Evolutionary conservation across 2,888 invertebrate species (phyloP).

Genomic region (Drosophila lutescens): DNA sequence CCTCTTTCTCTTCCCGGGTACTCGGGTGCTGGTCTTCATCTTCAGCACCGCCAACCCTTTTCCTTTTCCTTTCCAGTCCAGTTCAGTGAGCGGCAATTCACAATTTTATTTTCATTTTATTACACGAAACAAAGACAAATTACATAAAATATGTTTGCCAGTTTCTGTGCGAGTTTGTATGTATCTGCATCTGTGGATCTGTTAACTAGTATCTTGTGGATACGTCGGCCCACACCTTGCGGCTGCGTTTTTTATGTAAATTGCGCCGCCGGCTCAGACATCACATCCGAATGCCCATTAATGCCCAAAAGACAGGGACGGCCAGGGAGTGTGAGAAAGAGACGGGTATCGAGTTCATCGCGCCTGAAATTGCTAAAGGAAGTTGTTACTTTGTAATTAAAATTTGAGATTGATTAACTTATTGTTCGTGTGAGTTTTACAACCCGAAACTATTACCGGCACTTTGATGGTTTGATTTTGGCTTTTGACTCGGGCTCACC

Average conservation of each 20-base stretch:
- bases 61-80: not conserved
- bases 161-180: slow-evolving; percentile 25
- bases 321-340: slow-evolving; percentile 21
- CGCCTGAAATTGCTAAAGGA: slow-evolving; percentile 79
- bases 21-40: slow-evolving; percentile 10
- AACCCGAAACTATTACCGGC: slow-evolving; percentile 76
- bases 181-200: slow-evolving; percentile 20
- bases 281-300: slow-evolving; percentile 60
- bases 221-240: slow-evolving; percentile 72
- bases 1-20: slow-evolving; percentile 11
- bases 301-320: slow-evolving; percentile 33
- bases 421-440: slow-evolving; percentile 82
- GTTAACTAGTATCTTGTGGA: slow-evolving; percentile 46
- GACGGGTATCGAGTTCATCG: slow-evolving; percentile 65
- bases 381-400: slow-evolving; percentile 81
- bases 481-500: slow-evolving; percentile 23
- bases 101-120: slow-evolving; percentile 81
- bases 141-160: slow-evolving; percentile 76
- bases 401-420: slow-evolving; percentile 81
- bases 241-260: slow-evolving; percentile 73
- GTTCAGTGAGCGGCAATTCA: slow-evolving; percentile 58
- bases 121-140: slow-evolving; percentile 81
- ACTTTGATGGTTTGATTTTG: slow-evolving; percentile 79
- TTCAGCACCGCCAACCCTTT: slow-evolving; percentile 30
- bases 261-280: slow-evolving; percentile 55